These are phyloP conservation scores for Hippopotamus amphibius DNA, from an alignment of 2,113 vertebrate species.

Conservation along the genomic window DNA sequence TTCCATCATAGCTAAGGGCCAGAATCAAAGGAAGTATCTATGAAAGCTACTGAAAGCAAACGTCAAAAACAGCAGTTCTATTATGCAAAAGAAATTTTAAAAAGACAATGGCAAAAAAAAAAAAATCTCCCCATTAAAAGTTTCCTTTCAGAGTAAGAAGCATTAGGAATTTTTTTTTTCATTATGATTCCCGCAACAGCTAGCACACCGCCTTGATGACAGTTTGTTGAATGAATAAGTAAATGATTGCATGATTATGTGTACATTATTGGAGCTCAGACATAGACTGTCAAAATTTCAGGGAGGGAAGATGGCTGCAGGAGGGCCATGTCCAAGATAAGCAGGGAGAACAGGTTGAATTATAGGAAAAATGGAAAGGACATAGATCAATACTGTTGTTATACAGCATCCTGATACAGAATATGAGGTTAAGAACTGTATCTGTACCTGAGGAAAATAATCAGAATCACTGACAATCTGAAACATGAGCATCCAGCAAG, in stretches of 20 bases:
- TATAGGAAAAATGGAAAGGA: not conserved
- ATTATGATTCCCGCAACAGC: not conserved
- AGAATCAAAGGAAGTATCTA: not conserved
- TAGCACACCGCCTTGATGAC: not conserved
- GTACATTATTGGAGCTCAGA: not conserved
- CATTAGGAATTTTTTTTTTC: not conserved
- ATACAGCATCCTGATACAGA: not conserved
- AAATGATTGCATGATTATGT: not conserved
- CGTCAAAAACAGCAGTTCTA: not conserved
- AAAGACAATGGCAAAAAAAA: not conserved
- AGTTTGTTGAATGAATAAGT: not conserved
- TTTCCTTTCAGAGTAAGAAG: not conserved
- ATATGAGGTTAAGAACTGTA: not conserved
- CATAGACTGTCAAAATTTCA: not conserved
- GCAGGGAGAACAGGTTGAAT: not conserved
- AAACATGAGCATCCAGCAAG: not conserved
- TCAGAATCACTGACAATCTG: not conserved
- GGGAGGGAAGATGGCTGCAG: not conserved
- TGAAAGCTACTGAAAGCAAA: not conserved
- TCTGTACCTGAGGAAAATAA: not conserved
- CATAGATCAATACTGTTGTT: not conserved
- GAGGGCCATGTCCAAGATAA: not conserved
- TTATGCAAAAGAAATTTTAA: not conserved
- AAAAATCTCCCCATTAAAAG: not conserved
- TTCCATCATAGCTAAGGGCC: not conserved